Evolutionary conservation across 2,797 vertebrate species (phyloP).

Genomic region (Pampus argenteus): DNA sequence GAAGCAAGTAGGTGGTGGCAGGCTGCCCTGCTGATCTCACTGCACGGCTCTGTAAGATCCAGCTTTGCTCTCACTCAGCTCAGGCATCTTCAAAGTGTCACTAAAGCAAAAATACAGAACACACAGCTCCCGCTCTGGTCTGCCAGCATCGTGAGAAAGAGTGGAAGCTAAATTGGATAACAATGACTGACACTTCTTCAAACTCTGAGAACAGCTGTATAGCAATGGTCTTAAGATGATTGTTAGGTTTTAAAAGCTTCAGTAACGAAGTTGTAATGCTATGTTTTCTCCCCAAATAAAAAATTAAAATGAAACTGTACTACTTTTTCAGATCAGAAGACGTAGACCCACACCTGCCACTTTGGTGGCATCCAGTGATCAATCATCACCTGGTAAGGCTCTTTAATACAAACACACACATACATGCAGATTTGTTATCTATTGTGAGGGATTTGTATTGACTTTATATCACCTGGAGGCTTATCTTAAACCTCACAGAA

Average conservation of each 20-base stretch:
- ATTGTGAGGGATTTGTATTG: not conserved
- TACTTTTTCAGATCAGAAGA: conserved; percentile 88
- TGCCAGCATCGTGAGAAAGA: conserved; percentile 21
- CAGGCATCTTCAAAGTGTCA: conserved; percentile 39
- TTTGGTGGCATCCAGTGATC: conserved; percentile 94
- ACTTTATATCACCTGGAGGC: not conserved
- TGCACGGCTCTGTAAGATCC: conserved; percentile 29
- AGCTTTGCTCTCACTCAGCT: conserved; percentile 28
- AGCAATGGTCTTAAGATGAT: not conserved
- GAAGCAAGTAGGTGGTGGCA: conserved; percentile 39
- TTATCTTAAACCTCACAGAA: not conserved
- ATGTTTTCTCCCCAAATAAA: not conserved
- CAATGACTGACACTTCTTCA: not conserved
- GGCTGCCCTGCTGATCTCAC: conserved; percentile 32
- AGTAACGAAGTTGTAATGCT: not conserved
- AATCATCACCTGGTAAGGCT: conserved; percentile 91
- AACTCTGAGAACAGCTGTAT: not conserved
- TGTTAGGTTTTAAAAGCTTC: not conserved
- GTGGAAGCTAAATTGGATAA: not conserved
- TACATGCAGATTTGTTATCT: not conserved
- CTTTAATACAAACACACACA: not conserved
- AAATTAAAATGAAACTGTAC: conserved; percentile 3
- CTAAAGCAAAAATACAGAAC: conserved; percentile 32
- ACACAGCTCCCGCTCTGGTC: conserved; percentile 13
- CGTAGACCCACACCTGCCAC: conserved; percentile 93